These are phyloP conservation scores for Fopius arisanus DNA, from an alignment of 1,140 invertebrate species.

Conservation along the genomic window DNA sequence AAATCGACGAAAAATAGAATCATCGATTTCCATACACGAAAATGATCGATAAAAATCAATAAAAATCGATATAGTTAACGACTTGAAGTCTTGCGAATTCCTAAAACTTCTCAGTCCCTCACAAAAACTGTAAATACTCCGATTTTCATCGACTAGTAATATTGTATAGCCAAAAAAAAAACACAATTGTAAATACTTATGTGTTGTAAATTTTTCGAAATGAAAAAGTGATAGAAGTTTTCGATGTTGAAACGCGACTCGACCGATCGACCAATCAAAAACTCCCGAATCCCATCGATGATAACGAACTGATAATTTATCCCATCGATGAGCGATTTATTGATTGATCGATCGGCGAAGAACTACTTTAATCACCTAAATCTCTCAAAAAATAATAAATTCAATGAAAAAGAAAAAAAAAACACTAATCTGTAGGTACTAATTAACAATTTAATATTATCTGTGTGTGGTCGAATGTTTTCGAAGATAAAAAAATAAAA, in stretches of 20 bases:
- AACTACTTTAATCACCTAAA: neutral
- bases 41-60: neutral
- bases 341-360: neutral
- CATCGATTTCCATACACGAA: too few relatives aligned
- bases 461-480: neutral
- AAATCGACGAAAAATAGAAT: too few relatives aligned
- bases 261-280: neutral
- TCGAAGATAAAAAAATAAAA: neutral
- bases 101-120: neutral
- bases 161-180: neutral
- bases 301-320: neutral
- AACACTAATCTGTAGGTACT: neutral
- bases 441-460: neutral
- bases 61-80: neutral
- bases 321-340: neutral
- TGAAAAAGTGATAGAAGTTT: constrained; percentile 5
- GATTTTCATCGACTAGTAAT: neutral
- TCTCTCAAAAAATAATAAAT: constrained; percentile 6
- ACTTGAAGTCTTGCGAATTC: neutral
- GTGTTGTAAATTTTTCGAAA: constrained; percentile 21
- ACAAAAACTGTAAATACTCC: neutral
- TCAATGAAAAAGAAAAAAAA: neutral
- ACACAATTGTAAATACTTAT: constrained; percentile 11
- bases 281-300: neutral
- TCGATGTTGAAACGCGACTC: neutral